Percentiles rank a stretch among this genome's conserved stretches.
Evolutionary conservation across 2,113 vertebrate species (phyloP).

Genomic region (Megatriorchis doriae): DNA sequence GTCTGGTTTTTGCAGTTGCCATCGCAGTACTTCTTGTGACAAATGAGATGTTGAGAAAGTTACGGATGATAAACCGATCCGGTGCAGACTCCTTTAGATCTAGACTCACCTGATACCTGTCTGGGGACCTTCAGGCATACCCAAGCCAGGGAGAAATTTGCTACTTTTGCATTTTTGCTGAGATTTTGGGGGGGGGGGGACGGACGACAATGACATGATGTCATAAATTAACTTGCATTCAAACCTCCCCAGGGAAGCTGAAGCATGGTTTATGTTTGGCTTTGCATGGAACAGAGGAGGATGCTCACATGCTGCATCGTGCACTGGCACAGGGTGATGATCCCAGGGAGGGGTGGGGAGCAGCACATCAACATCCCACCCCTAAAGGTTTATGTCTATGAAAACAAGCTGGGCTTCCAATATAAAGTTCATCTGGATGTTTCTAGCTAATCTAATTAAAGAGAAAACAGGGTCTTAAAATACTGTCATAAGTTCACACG

Average conservation of each 20-base stretch:
- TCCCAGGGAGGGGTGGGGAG: neutral
- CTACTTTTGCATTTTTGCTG: neutral
- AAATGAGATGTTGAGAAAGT: neutral
- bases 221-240: neutral
- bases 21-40: neutral
- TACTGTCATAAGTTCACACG: neutral
- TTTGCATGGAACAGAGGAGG: neutral
- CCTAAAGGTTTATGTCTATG: neutral
- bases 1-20: neutral
- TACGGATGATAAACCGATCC: rapidly evolving
- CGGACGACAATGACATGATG: no score
- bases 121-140: neutral
- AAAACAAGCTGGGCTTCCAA: neutral
- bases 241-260: neutral
- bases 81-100: neutral
- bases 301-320: neutral
- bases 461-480: neutral
- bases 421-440: neutral
- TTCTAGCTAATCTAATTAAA: neutral
- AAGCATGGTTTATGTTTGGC: rapidly evolving
- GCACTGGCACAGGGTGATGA: neutral
- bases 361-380: neutral
- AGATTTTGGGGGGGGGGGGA: neutral
- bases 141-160: neutral
- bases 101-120: neutral